Base-by-base conservation (phyloP, 2,888 invertebrate genomes). In the Horisme vitalbata region DNA sequence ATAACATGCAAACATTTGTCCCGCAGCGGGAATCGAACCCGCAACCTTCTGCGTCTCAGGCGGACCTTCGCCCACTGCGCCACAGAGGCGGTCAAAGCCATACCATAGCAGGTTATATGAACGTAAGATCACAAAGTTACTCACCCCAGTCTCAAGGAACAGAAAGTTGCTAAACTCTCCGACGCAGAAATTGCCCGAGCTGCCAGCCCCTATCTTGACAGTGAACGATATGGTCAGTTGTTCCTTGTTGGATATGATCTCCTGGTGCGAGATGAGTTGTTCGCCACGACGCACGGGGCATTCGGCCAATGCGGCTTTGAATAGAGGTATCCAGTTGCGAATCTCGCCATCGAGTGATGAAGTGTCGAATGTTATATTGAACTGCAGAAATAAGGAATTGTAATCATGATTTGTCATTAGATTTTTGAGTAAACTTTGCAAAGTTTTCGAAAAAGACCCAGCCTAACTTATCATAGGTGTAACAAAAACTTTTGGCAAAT, bases 161-260 rank as follows among this genome's bases (percentile, higher is more conserved):
- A 93, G 91, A 31, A 93, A 91, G 55, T 94, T 92, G 3, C 94
- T 93, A 65, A 92, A 96, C n/a, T 89, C 82, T 8, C 96, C 96
- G 56, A 95, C 94, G 12, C 91, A 86, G 79, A 96, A 96, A 55
- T 92, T 75, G 31, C 83, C 73, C 3, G 69, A 57, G 3, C 81
- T 76, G n/a, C 91, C 91, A 14, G 94, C 83, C 0, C 96, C 96
- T 7, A 96, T 79, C 24, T 91, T 79, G 8, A 92, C 88, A n/a
- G 73, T 75, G 52, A 92, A 91, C 15, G 89, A 81, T 12, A 96
- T 91, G 0, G 95, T 95, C 57, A 96, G 94, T 38, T 92, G 91
- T 66, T 95, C 95, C 18, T 96, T 91, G 64, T 94, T 91, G 0
- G 94, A 92, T n/a, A 97, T 94, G 11, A 97, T 93, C 1, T 94